These are phyloP conservation scores for Callopanchax toddi DNA, from an alignment of 2,113 vertebrate species.

Conservation along the genomic window DNA sequence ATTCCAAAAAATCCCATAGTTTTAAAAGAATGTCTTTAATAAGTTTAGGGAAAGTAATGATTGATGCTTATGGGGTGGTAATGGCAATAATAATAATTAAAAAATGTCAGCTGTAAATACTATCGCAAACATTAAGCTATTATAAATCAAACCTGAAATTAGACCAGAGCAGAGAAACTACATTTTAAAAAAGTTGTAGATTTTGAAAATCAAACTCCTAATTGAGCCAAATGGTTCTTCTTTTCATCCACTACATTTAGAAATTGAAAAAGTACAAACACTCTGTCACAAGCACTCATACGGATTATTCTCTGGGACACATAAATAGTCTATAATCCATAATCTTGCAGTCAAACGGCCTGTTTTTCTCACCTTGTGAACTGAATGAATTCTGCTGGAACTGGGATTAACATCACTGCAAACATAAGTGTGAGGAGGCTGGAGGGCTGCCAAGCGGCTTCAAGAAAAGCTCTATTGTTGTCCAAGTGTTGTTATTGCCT, in stretches of 20 bases:
- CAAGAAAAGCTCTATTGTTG: conserved; percentile 73
- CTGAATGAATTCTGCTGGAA: conserved; percentile 24
- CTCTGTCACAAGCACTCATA: neutral
- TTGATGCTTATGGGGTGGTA: too few species aligned
- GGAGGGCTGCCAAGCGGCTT: conserved; percentile 55
- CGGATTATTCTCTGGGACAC: conserved; percentile 6
- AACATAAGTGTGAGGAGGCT: conserved; percentile 64
- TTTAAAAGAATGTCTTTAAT: too few species aligned
- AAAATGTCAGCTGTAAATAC: too few species aligned
- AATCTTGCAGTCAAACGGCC: conserved; percentile 48
- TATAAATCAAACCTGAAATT: too few species aligned
- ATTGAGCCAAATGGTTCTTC: neutral
- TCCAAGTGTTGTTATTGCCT: conserved; percentile 64
- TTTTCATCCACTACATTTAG: neutral
- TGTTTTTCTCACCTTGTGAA: conserved; percentile 25
- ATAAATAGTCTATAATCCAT: conserved; percentile 27
- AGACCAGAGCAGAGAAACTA: too few species aligned
- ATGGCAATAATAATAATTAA: too few species aligned
- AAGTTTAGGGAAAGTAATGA: too few species aligned
- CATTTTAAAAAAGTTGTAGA: too few species aligned
- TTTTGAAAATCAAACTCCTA: neutral
- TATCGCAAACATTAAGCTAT: too few species aligned
- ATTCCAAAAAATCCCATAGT: too few species aligned
- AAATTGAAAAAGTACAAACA: neutral
- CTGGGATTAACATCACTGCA: conserved; percentile 62